Conservation (phyloP, 2,797 vertebrate species). For the Echiichthys vipera region DNA sequence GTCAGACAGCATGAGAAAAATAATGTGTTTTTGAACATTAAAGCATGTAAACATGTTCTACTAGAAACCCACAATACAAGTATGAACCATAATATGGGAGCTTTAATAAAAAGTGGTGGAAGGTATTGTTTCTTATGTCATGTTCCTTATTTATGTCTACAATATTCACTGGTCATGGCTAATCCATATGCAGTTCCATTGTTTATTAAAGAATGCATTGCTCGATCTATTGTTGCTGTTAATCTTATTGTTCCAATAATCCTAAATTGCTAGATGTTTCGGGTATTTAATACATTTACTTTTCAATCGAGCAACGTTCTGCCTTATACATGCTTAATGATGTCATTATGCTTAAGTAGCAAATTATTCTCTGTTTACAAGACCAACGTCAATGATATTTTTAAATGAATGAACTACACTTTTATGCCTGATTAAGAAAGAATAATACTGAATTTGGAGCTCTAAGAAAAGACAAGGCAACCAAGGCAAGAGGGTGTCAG, state of each 20-base stretch:
- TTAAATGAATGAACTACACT: constrained; percentile 51
- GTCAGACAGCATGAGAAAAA: too few relatives aligned
- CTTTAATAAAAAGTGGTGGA: constrained; percentile 25
- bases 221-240: constrained; percentile 61
- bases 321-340: constrained; percentile 65
- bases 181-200: constrained; percentile 67
- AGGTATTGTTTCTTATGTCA: constrained; percentile 12
- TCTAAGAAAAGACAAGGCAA: constrained; percentile 24
- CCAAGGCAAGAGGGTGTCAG: background rate
- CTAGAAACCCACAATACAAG: too few relatives aligned
- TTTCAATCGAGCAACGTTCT: constrained; percentile 59
- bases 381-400: constrained; percentile 47
- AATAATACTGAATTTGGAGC: constrained; percentile 24
- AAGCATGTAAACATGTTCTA: too few relatives aligned
- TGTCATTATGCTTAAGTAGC: constrained; percentile 60
- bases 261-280: constrained; percentile 69
- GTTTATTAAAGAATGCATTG: constrained; percentile 61
- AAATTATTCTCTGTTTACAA: constrained; percentile 59
- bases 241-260: constrained; percentile 78
- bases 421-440: constrained; percentile 45
- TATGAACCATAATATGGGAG: too few relatives aligned
- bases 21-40: too few relatives aligned
- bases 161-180: constrained; percentile 46
- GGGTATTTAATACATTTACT: constrained; percentile 64
- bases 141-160: constrained; percentile 29